These are phyloP conservation scores for Colletes gigas DNA, from an alignment of 1,140 invertebrate genomes.

Conservation along the genomic window DNA sequence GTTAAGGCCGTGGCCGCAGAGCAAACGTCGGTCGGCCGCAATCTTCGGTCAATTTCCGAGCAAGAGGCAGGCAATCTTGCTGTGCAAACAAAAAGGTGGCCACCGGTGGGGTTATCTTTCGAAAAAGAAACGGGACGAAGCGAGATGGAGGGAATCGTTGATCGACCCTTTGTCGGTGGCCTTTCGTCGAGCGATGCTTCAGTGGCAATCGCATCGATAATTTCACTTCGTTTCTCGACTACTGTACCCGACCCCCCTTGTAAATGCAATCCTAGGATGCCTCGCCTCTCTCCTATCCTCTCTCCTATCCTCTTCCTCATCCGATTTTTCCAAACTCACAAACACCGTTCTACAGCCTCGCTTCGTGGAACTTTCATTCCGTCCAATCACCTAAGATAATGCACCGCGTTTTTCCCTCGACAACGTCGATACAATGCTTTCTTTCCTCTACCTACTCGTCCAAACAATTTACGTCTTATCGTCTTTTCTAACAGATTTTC, in stretches of 20 bases:
- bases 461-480: neutral
- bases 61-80: slow-evolving; percentile 67
- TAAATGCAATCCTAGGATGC: slow-evolving; percentile 46
- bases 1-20: slow-evolving; percentile 72
- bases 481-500: too few species aligned
- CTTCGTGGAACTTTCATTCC: slow-evolving; percentile 31
- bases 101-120: slow-evolving; percentile 62
- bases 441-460: too few species aligned
- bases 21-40: slow-evolving; percentile 74
- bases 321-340: slow-evolving; percentile 15
- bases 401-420: slow-evolving; percentile 9
- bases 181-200: slow-evolving; percentile 58
- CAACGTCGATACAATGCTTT: slow-evolving; percentile 28
- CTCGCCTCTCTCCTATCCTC: neutral
- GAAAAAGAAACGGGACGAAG: slow-evolving; percentile 44
- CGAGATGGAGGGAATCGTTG: slow-evolving; percentile 53
- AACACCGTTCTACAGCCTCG: neutral
- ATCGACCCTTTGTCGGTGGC: slow-evolving; percentile 68
- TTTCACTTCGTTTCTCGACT: slow-evolving; percentile 67
- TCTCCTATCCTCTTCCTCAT: slow-evolving; percentile 28
- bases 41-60: slow-evolving; percentile 77
- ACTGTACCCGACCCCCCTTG: slow-evolving; percentile 28
- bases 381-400: slow-evolving; percentile 37
- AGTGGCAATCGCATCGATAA: slow-evolving; percentile 72
- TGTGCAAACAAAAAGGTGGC: slow-evolving; percentile 73